phyloP scores from a whole-genome alignment of 1,140 invertebrate genomes.

The Rhagoletis zephyria region DNA sequence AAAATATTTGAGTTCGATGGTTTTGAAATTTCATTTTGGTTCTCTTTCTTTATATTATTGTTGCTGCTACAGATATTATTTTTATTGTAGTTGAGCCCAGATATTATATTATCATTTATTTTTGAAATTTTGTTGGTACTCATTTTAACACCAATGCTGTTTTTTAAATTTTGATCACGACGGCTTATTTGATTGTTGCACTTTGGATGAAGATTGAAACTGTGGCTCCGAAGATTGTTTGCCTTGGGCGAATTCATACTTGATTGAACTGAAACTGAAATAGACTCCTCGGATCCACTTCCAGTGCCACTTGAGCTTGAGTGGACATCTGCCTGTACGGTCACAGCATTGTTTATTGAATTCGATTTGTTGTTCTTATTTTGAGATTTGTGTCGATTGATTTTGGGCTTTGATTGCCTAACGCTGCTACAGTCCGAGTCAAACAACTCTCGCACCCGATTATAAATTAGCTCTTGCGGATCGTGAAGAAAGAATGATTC shows the following conservation, averaged over 20 bases:
- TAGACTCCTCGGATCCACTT: slow-evolving; percentile 77
- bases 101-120: slow-evolving; percentile 19
- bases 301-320: slow-evolving; percentile 78
- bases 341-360: slow-evolving; percentile 64
- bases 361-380: slow-evolving; percentile 57
- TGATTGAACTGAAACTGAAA: slow-evolving; percentile 76
- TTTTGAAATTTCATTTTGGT: slow-evolving; percentile 55
- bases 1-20: slow-evolving; percentile 53
- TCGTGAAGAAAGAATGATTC: slow-evolving; percentile 89
- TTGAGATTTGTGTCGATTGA: slow-evolving; percentile 57
- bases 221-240: slow-evolving; percentile 64
- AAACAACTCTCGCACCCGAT: slow-evolving; percentile 86
- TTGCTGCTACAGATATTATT: slow-evolving; percentile 44
- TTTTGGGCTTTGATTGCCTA: slow-evolving; percentile 59
- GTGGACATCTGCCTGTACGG: slow-evolving; percentile 80
- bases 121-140: slow-evolving; percentile 54
- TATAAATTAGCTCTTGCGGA: slow-evolving; percentile 83
- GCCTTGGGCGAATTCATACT: slow-evolving; percentile 68
- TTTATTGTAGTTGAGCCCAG: slow-evolving; percentile 42
- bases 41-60: slow-evolving; percentile 53
- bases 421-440: slow-evolving; percentile 74
- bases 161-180: slow-evolving; percentile 55
- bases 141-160: slow-evolving; percentile 55
- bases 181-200: slow-evolving; percentile 11
- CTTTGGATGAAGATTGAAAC: slow-evolving; percentile 60